phyloP scores from a whole-genome alignment of 1,140 invertebrate genomes.

The Dreissena polymorpha region DNA sequence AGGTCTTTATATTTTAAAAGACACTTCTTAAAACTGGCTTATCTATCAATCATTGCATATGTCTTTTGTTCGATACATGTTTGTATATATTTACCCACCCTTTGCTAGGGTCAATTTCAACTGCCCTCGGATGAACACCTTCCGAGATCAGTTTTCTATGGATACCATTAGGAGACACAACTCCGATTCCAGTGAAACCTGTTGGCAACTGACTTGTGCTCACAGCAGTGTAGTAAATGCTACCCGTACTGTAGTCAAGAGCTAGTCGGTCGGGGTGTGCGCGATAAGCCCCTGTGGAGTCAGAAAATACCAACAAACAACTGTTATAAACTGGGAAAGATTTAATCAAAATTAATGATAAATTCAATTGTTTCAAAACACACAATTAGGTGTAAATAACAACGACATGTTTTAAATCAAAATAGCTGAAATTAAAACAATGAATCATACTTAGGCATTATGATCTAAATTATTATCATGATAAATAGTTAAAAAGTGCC shows the following conservation, averaged over 20 bases:
- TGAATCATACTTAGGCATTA: no score
- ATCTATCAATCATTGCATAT: no score
- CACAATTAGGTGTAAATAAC: no score
- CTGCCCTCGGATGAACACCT: background rate
- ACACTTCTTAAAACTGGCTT: no score
- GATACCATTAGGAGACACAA: background rate
- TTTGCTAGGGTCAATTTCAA: slow-evolving; percentile 14
- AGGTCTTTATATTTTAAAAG: no score
- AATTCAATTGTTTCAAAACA: no score
- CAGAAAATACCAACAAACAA: background rate
- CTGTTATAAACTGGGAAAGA: background rate
- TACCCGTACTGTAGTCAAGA: slow-evolving; percentile 42
- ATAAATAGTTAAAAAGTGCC: no score
- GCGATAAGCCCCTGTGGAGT: background rate
- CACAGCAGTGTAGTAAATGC: slow-evolving; percentile 42
- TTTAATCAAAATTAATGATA: background rate
- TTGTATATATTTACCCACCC: slow-evolving; percentile 4
- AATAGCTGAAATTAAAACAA: no score
- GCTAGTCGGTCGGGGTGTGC: slow-evolving; percentile 30
- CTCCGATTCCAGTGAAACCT: slow-evolving; percentile 9
- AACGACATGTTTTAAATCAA: no score
- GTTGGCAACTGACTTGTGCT: no score
- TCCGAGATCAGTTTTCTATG: slow-evolving; percentile 2
- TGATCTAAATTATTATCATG: no score
- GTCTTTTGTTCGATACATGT: no score